Base-by-base conservation (phyloP, 2,888 invertebrate genomes). In the Sturmia bella region DNA sequence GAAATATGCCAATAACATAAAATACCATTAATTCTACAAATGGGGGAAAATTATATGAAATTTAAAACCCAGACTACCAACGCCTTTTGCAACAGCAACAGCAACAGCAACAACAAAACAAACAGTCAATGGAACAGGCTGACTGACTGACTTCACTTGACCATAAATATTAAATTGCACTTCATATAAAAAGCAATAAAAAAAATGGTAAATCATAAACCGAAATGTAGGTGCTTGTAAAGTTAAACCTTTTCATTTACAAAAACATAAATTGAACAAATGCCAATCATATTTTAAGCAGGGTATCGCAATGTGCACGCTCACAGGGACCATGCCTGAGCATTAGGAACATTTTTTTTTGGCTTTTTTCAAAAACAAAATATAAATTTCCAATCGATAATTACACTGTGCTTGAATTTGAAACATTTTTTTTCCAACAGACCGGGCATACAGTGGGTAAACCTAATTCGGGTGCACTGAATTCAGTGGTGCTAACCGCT, bases 161-260 rank as follows among this genome's bases (percentile, higher is more conserved):
- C 75, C 80, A 76, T 68, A 77, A 69, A 73, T 77, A 81, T 81
- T 72, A 73, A 72, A 77, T 73, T 77, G 63, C 77, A 81, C 43
- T 73, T 61, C 19, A 57, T 32, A 32, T 73, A 68, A 27, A 72
- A 50, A 37, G 41, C 59, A 63, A 70, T 39, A 21, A 21, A 1
- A 39, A 37, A 37, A 50, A 19, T 59, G 6, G 27, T 11, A 27
- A 32, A 63, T 37, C 37, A 37, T 6, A 63, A 24, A 66, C 24
- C 45, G 21, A 69, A 69, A 61, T 61, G 77, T 77, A 64, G 68
- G 57, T 41, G 70, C 70, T 57, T 57, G 45, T n/a, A 32, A 52
- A 63, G 54, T n/a, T 15, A 63, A 63, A 68, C 48, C 17, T 72
- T 68, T 70, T 68, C 17, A n/a, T 39, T 45, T 43, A 39, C 27